These are phyloP conservation scores for Pimpla rufipes DNA, from an alignment of 2,888 invertebrate species.

Conservation along the genomic window DNA sequence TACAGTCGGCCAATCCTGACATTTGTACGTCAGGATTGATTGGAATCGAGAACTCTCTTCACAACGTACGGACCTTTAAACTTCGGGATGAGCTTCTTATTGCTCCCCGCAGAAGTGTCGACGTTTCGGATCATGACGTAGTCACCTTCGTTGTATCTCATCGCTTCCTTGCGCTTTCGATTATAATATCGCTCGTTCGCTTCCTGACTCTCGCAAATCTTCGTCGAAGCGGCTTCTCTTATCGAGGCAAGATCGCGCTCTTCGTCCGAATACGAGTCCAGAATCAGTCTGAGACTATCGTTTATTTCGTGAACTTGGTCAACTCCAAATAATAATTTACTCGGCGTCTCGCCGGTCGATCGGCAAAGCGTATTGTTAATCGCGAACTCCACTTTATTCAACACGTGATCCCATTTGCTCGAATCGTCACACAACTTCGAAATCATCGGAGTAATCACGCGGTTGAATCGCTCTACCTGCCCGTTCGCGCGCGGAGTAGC, in stretches of 20 bases:
- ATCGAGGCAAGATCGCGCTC: constrained; percentile 43
- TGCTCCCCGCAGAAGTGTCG: constrained; percentile 71
- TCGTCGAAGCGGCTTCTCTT: constrained; percentile 22
- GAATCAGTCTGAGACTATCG: constrained; percentile 34
- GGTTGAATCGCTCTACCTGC: constrained; percentile 75
- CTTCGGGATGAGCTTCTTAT: constrained; percentile 74
- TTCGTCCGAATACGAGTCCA: constrained; percentile 2
- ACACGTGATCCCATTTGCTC: constrained; percentile 69
- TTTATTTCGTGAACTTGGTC: constrained; percentile 67
- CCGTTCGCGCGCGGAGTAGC: constrained; percentile 77
- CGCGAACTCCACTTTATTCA: constrained; percentile 71
- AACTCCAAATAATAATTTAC: constrained; percentile 75
- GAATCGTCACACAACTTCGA: constrained; percentile 68
- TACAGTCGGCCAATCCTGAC: constrained; percentile 55
- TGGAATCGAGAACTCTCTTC: constrained; percentile 72
- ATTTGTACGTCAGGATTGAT: constrained; percentile 70
- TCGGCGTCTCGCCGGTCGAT: constrained; percentile 74
- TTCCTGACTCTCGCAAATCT: constrained; percentile 23
- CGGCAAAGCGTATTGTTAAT: constrained; percentile 74
- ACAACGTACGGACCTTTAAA: constrained; percentile 75
- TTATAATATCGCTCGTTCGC: constrained; percentile 51
- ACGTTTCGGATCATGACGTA: constrained; percentile 73
- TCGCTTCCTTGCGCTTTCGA: constrained; percentile 44
- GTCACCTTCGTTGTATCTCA: constrained; percentile 20
- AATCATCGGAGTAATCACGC: constrained; percentile 71